Percentiles rank a stretch among this genome's conserved stretches.
These are phyloP conservation scores for Ecliptopera silaceata DNA, from an alignment of 2,888 invertebrate genomes.

Conservation along the genomic window DNA sequence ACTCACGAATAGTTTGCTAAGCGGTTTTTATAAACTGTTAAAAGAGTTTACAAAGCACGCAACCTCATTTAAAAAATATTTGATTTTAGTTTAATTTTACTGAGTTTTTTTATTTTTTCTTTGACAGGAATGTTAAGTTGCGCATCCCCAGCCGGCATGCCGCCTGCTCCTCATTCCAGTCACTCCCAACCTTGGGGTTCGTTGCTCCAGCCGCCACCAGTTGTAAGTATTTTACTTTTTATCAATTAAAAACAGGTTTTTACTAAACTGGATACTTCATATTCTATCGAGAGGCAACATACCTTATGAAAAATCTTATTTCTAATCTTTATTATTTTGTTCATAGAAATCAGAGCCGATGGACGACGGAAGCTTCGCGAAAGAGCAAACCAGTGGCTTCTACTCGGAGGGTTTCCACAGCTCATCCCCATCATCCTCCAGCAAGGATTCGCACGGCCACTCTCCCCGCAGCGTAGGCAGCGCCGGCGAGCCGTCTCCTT, in stretches of 20 bases:
- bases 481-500: slow-evolving; percentile 65
- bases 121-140: slow-evolving; percentile 72
- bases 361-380: slow-evolving; percentile 71
- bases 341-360: slow-evolving; percentile 83
- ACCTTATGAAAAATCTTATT: background rate
- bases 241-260: too few relatives aligned
- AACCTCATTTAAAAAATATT: slow-evolving; percentile 11
- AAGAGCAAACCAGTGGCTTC: slow-evolving; percentile 84
- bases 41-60: slow-evolving; percentile 3
- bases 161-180: slow-evolving; percentile 63
- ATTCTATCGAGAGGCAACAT: too few relatives aligned
- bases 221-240: slow-evolving; percentile 62
- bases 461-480: slow-evolving; percentile 77
- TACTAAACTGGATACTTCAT: too few relatives aligned
- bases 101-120: slow-evolving; percentile 27
- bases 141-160: slow-evolving; percentile 75
- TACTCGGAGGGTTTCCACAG: slow-evolving; percentile 84
- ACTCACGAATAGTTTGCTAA: slow-evolving; percentile 33
- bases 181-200: slow-evolving; percentile 66
- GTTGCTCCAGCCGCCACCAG: slow-evolving; percentile 61
- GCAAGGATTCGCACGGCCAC: slow-evolving; percentile 77
- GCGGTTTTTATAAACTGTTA: slow-evolving; percentile 18
- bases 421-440: slow-evolving; percentile 83
- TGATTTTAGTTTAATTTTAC: background rate
- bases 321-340: slow-evolving; percentile 37